These are phyloP conservation scores for Embidobia sp. DNA, from an alignment of 2,888 invertebrate species.

Conservation along the genomic window DNA sequence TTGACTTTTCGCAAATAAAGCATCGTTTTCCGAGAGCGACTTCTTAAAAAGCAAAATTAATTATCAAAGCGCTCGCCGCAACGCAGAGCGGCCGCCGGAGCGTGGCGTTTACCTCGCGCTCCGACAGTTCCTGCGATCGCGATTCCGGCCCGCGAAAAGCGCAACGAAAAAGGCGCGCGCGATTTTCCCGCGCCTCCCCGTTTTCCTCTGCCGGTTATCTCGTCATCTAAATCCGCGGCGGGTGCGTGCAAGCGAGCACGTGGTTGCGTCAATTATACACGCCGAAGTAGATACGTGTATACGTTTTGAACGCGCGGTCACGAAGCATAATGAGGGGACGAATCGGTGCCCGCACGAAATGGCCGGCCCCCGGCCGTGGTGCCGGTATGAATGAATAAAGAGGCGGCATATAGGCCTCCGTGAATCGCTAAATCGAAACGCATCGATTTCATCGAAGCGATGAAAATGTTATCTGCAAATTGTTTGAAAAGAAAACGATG, in stretches of 20 bases:
- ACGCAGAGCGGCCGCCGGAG: slow-evolving; percentile 7
- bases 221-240: slow-evolving; percentile 33
- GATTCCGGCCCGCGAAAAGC: slow-evolving; percentile 48
- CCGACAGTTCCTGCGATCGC: slow-evolving; percentile 27
- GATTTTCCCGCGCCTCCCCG: slow-evolving; percentile 34
- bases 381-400: slow-evolving; percentile 75
- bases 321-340: slow-evolving; percentile 63
- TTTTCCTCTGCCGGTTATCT: slow-evolving; percentile 31
- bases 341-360: slow-evolving; percentile 71
- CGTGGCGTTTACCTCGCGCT: slow-evolving; percentile 26
- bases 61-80: slow-evolving; percentile 5
- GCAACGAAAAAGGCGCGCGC: slow-evolving; percentile 46
- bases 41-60: slow-evolving; percentile 22
- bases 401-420: slow-evolving; percentile 72
- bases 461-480: no score
- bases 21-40: no score
- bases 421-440: slow-evolving; percentile 71
- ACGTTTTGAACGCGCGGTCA: slow-evolving; percentile 28
- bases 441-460: no score
- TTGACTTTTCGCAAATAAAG: no score
- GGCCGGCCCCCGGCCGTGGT: slow-evolving; percentile 68
- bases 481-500: no score
- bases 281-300: slow-evolving; percentile 24
- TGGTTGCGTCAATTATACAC: slow-evolving; percentile 54
- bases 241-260: slow-evolving; percentile 55